These are phyloP conservation scores for Cosmorhoe ocellata DNA, from an alignment of 2,888 invertebrate genomes.

Conservation along the genomic window DNA sequence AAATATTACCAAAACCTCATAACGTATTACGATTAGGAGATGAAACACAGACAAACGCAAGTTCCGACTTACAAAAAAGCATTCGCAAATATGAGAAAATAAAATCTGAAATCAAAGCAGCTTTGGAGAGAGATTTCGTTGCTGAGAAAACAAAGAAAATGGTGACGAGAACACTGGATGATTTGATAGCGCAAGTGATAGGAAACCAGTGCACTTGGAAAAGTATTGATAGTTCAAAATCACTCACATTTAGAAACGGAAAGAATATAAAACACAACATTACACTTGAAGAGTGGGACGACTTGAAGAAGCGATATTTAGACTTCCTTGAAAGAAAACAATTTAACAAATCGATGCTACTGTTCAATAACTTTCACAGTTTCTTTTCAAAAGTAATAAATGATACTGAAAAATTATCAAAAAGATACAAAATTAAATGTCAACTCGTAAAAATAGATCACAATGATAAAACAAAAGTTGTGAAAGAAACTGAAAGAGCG, in stretches of 20 bases:
- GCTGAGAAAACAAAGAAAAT: constrained; percentile 47
- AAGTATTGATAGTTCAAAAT: not conserved
- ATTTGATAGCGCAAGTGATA: constrained; percentile 50
- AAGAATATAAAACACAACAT: constrained; percentile 18
- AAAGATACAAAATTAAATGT: constrained; percentile 50
- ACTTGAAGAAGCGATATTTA: constrained; percentile 29
- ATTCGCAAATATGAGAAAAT: constrained; percentile 54
- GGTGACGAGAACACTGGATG: constrained; percentile 53
- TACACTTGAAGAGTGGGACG: constrained; percentile 37
- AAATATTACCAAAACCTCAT: constrained; percentile 43
- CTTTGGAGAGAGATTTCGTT: constrained; percentile 50
- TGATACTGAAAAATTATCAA: constrained; percentile 38
- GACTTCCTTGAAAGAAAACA: constrained; percentile 1
- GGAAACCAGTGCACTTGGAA: constrained; percentile 45
- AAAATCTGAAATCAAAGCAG: constrained; percentile 46
- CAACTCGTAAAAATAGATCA: constrained; percentile 34
- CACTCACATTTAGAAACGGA: constrained; percentile 1
- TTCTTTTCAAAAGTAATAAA: constrained; percentile 44
- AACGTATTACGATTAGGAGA: not conserved
- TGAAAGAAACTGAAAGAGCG: constrained; percentile 5
- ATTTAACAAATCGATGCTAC: not conserved
- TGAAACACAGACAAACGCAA: not conserved
- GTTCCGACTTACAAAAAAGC: constrained; percentile 34
- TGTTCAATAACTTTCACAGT: constrained; percentile 37
- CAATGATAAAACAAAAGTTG: not conserved